A percentile compares a stretch with the other conserved stretches of the same genome.
Evolutionary conservation across 1,140 invertebrate species (phyloP).

Genomic region (Plectrocnemia conspersa): DNA sequence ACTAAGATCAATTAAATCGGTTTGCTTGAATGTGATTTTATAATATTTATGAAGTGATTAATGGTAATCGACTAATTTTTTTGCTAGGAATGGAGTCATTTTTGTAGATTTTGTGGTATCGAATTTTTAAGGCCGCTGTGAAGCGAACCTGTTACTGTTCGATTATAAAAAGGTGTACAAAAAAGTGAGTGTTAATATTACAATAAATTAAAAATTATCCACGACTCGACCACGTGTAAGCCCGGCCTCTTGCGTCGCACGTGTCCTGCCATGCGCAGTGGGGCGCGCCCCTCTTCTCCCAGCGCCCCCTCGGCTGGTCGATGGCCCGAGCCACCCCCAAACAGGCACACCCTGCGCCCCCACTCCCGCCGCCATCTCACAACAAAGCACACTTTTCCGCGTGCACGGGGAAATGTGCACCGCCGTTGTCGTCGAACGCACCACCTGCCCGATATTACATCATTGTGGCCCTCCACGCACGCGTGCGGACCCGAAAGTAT

Average conservation of each 20-base stretch:
- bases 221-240: background rate
- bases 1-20: too few relatives aligned
- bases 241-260: constrained; percentile 8
- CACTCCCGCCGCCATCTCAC: constrained; percentile 1
- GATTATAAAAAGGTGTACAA: too few relatives aligned
- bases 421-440: background rate
- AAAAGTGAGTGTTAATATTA: too few relatives aligned
- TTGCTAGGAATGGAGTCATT: too few relatives aligned
- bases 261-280: constrained; percentile 16
- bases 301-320: constrained; percentile 14
- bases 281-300: background rate
- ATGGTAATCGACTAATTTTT: too few relatives aligned
- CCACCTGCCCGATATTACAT: background rate
- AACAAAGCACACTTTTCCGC: constrained; percentile 17
- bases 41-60: too few relatives aligned
- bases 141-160: too few relatives aligned
- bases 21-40: too few relatives aligned
- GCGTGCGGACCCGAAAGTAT: background rate
- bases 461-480: background rate
- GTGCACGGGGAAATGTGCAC: background rate
- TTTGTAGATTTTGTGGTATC: too few relatives aligned
- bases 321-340: constrained; percentile 7
- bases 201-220: too few relatives aligned
- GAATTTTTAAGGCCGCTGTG: too few relatives aligned
- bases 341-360: background rate